These are phyloP conservation scores for Psammodynastes pulverulentus DNA, from an alignment of 2,113 vertebrate species.

Conservation along the genomic window DNA sequence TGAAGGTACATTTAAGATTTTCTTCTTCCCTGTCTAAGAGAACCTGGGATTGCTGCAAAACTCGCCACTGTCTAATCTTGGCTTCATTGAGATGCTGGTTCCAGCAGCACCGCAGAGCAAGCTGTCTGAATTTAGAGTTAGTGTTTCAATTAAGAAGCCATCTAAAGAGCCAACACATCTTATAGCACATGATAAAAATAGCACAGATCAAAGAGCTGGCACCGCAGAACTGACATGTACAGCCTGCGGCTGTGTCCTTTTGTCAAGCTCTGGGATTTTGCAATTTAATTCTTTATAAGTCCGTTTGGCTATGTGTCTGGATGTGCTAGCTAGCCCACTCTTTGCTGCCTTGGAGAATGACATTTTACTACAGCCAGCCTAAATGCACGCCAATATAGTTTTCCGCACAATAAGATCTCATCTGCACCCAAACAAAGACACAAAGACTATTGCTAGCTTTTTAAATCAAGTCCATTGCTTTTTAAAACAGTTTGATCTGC, in stretches of 20 bases:
- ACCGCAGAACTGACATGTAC: neutral
- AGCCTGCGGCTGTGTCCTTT: neutral
- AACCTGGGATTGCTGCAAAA: neutral
- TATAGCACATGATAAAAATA: constrained; percentile 29
- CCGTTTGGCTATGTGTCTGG: neutral
- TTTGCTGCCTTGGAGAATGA: constrained; percentile 2
- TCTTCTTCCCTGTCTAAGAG: neutral
- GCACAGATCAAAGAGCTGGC: constrained; percentile 13
- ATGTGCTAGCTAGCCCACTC: neutral
- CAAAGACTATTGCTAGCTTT: neutral
- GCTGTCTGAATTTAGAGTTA: rapidly evolving
- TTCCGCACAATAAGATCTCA: neutral
- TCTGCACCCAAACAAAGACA: neutral
- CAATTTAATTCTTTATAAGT: constrained; percentile 17
- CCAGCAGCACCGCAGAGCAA: constrained; percentile 7
- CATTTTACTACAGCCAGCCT: neutral
- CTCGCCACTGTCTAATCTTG: neutral
- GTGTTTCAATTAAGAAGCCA: constrained; percentile 11
- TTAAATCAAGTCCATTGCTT: neutral
- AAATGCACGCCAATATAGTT: neutral
- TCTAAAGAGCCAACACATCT: constrained; percentile 22
- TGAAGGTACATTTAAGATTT: neutral
- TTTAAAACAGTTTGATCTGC: neutral
- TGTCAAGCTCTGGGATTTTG: constrained; percentile 4
- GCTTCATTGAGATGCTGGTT: neutral